These are phyloP conservation scores for Tenthredo distinguenda DNA, from an alignment of 2,888 invertebrate species.

Conservation along the genomic window DNA sequence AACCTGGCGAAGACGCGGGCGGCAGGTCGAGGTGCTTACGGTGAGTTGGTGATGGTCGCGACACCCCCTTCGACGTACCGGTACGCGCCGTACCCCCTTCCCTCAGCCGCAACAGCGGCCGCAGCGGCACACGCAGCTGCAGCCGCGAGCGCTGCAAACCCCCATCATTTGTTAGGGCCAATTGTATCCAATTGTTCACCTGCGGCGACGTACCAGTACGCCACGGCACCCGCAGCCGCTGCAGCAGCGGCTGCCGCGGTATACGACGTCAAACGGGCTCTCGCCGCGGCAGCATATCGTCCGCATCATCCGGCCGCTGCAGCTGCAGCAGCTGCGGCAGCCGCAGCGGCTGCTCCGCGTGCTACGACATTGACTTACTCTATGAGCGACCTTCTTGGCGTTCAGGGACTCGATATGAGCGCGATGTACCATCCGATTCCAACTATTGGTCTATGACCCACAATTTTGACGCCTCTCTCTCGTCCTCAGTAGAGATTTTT, in stretches of 20 bases:
- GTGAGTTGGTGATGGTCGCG: slow-evolving; percentile 96
- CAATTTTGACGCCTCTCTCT: slow-evolving; percentile 76
- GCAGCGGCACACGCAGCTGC: slow-evolving; percentile 78
- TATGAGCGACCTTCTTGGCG: slow-evolving; percentile 86
- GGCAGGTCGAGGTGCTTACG: slow-evolving; percentile 97
- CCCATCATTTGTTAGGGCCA: slow-evolving; percentile 74
- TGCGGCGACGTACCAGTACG: slow-evolving; percentile 72
- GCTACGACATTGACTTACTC: slow-evolving; percentile 83
- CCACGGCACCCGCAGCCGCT: slow-evolving; percentile 77
- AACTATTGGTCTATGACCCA: slow-evolving; percentile 86
- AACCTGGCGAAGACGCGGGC: slow-evolving; percentile 97
- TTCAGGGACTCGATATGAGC: slow-evolving; percentile 85
- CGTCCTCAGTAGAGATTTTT: slow-evolving; percentile 70
- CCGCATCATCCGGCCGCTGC: slow-evolving; percentile 79
- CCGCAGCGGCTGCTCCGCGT: slow-evolving; percentile 73
- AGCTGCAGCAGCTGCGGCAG: slow-evolving; percentile 72
- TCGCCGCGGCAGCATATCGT: slow-evolving; percentile 83
- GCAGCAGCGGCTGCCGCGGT: slow-evolving; percentile 77
- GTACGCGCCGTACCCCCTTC: slow-evolving; percentile 79
- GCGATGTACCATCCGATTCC: slow-evolving; percentile 87
- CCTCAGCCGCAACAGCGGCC: slow-evolving; percentile 74
- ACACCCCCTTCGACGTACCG: slow-evolving; percentile 81
- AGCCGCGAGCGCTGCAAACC: slow-evolving; percentile 72
- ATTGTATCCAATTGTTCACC: slow-evolving; percentile 71
- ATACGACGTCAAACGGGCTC: slow-evolving; percentile 80